Evolutionary conservation across 2,113 vertebrate species (phyloP), one percentile per base, ranked within the genome.

Genomic region (Pimephales promelas): DNA sequence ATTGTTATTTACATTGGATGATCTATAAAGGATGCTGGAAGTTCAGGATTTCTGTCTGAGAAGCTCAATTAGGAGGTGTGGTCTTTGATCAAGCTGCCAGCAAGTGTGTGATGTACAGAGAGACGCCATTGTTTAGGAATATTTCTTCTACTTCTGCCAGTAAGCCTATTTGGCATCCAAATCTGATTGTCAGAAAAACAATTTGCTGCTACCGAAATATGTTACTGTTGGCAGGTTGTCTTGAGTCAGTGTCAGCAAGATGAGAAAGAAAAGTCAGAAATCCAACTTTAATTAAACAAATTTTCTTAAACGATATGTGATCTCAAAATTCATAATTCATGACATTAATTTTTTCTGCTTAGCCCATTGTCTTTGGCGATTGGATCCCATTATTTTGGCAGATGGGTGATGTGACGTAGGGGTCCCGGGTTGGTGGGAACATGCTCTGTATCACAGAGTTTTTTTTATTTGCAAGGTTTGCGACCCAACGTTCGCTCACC

Each of bases 401-500:
- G 68, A 45, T 71, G 40, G 22, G 2, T n/a, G 36, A 71, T 14
- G n/a, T 72, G 68, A 72, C 5, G 1, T 24, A 45, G 40, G 68
- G 68, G 66, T 70, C 18, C 31, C 20, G 0, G 7, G 22, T 71
- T 13, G 66, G 22, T 13, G 18, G 1, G 28, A 7, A 64, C 62
- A 34, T 3, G 28, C 62, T 66, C 31, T 66, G 8, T 66, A 66
- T 34, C 28, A 9, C 14, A 64, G 61, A 66, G 18, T 2, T 24
- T 71, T 72, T 72, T 45, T 72, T 47, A 71, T 71, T 71, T 45
- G 40, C 40, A 45, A 71, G 40, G 36, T 71, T 71, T 90, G 89
- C 86, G 72, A 87, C 86, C 83, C 83, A 31, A 36, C 22, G 49
- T 56, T 85, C 70, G 52, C 86, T 86, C 85, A 85, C 74, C 81